A percentile compares a stretch with the other conserved stretches of the same genome.
phyloP scores from a whole-genome alignment of 2,888 invertebrate genomes.

The Leucania comma region DNA sequence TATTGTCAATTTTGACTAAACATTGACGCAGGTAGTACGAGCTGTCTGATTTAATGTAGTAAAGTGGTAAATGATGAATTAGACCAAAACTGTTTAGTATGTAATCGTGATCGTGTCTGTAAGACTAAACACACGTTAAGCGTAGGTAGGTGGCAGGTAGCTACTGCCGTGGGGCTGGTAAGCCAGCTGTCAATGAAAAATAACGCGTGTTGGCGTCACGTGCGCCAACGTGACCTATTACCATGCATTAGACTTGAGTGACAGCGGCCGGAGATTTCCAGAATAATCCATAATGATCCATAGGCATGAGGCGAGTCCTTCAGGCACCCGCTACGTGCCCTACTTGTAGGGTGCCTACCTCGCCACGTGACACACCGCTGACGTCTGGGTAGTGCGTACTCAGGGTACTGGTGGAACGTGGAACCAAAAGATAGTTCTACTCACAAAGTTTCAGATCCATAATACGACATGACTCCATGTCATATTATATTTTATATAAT shows the following conservation, averaged over 20 bases:
- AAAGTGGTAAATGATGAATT: too few species aligned
- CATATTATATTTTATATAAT: too few species aligned
- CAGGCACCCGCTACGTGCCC: slow-evolving; percentile 59
- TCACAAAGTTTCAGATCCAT: background rate
- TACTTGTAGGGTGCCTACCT: slow-evolving; percentile 47
- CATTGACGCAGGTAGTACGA: too few species aligned
- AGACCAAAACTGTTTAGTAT: background rate
- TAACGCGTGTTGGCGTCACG: slow-evolving; percentile 67
- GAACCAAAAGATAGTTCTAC: background rate
- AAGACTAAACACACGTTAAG: background rate
- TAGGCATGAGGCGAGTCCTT: slow-evolving; percentile 59
- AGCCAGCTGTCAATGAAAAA: slow-evolving; percentile 20
- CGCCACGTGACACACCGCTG: slow-evolving; percentile 36
- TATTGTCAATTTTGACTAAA: too few species aligned
- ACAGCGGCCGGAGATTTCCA: slow-evolving; percentile 75
- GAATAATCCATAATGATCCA: slow-evolving; percentile 67
- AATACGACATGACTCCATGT: too few species aligned
- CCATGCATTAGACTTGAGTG: slow-evolving; percentile 80
- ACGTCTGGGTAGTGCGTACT: background rate
- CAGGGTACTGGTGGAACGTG: background rate
- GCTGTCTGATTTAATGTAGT: background rate
- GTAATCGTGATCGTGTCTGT: too few species aligned
- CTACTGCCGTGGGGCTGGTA: too few species aligned
- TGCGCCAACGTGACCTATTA: slow-evolving; percentile 78
- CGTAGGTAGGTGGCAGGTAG: background rate